Percentiles rank a stretch among this genome's conserved stretches.
phyloP scores from a whole-genome alignment of 2,888 invertebrate species.

The Nemurella pictetii region DNA sequence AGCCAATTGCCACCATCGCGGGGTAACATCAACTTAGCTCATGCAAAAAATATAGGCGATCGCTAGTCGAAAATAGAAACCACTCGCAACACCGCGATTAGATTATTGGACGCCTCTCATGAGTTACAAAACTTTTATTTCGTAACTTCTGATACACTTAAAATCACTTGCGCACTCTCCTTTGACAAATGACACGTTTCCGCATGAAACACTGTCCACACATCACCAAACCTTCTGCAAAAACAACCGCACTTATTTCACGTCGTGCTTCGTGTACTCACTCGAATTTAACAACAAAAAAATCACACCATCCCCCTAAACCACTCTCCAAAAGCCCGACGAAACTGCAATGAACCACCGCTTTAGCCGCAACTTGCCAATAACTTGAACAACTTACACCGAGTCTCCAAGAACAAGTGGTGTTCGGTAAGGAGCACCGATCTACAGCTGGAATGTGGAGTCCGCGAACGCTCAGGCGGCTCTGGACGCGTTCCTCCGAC shows the following conservation, averaged over 20 bases:
- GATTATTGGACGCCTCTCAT: background rate
- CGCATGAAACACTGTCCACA: background rate
- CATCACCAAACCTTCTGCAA: background rate
- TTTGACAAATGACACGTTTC: background rate
- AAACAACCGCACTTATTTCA: background rate
- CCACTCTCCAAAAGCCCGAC: background rate
- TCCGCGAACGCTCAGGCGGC: conserved; percentile 40
- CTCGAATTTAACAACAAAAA: background rate
- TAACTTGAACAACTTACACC: conserved; percentile 33
- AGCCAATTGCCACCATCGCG: background rate
- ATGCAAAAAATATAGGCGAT: background rate
- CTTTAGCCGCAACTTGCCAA: background rate
- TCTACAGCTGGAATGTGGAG: conserved; percentile 40
- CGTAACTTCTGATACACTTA: background rate
- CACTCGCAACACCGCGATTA: background rate
- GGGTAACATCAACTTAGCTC: background rate
- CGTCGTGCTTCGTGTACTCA: background rate
- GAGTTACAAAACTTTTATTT: background rate
- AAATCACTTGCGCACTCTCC: background rate
- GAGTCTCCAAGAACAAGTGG: background rate
- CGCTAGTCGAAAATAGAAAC: background rate
- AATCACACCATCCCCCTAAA: background rate
- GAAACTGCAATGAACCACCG: background rate
- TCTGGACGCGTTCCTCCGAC: conserved; percentile 31
- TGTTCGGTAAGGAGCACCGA: background rate